phyloP scores from a whole-genome alignment of 2,797 vertebrate genomes.

The Mareca penelope region DNA sequence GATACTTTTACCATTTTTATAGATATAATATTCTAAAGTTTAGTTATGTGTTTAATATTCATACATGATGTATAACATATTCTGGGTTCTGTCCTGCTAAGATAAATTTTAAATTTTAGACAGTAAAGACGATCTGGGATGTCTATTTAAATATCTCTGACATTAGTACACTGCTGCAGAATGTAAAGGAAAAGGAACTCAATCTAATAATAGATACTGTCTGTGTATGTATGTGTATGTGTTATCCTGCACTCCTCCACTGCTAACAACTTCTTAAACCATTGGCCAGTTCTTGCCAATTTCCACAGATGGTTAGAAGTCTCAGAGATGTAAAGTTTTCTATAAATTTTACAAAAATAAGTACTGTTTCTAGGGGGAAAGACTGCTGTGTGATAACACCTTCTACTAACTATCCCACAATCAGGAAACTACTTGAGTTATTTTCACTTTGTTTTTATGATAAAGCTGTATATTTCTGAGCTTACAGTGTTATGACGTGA shows the following conservation, averaged over 20 bases:
- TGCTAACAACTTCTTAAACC: constrained; percentile 17
- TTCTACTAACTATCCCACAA: constrained; percentile 34
- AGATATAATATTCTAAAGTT: background rate
- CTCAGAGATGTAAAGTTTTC: constrained; percentile 27
- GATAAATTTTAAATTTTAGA: background rate
- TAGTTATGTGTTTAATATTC: background rate
- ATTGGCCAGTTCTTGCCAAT: constrained; percentile 41
- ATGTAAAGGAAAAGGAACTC: background rate
- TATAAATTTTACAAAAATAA: constrained; percentile 24
- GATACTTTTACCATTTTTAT: background rate
- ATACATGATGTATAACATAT: background rate
- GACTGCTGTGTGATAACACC: constrained; percentile 19
- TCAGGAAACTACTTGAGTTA: background rate
- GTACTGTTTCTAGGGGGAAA: background rate
- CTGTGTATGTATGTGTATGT: background rate
- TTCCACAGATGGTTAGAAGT: constrained; percentile 46
- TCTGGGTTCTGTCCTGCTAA: background rate
- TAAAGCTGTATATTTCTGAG: background rate
- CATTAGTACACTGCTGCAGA: background rate
- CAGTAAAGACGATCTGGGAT: background rate
- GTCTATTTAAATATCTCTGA: background rate
- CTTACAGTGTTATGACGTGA: background rate
- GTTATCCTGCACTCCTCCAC: constrained; percentile 17
- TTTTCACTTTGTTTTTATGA: background rate
- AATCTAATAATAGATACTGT: constrained; percentile 31